phyloP scores from a whole-genome alignment of 2,888 invertebrate genomes.

The Lordiphosa andalusiaca region DNA sequence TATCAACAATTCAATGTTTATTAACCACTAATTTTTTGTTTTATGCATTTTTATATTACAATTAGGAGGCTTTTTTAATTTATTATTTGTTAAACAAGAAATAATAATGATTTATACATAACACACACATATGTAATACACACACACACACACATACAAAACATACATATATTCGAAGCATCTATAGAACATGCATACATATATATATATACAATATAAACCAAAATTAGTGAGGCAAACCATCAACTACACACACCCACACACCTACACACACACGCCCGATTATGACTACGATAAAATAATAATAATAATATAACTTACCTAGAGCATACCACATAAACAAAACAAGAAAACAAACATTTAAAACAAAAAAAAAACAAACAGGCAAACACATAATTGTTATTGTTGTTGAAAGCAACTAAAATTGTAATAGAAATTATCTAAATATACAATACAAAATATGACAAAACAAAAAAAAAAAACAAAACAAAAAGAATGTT shows the following conservation, averaged over 20 bases:
- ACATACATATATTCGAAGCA: constrained; percentile 32
- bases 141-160: constrained; percentile 34
- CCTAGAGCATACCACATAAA: constrained; percentile 29
- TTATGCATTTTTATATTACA: constrained; percentile 30
- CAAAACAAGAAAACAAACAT: constrained; percentile 15
- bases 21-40: constrained; percentile 23
- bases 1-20: constrained; percentile 10
- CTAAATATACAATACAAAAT: constrained; percentile 67
- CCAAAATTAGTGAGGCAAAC: constrained; percentile 40
- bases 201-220: constrained; percentile 23
- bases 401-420: constrained; percentile 74
- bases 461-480: constrained; percentile 32
- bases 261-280: constrained; percentile 29
- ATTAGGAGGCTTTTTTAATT: constrained; percentile 17
- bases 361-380: constrained; percentile 24
- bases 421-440: constrained; percentile 74
- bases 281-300: constrained; percentile 38
- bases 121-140: constrained; percentile 27
- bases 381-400: constrained; percentile 59
- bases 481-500: constrained; percentile 51
- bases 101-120: constrained; percentile 20
- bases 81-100: constrained; percentile 45
- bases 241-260: constrained; percentile 42
- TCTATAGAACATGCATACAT: constrained; percentile 28
- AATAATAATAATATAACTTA: constrained; percentile 25